These are phyloP conservation scores for Protomyctophum bolini DNA, from an alignment of 2,113 vertebrate species.

Conservation along the genomic window DNA sequence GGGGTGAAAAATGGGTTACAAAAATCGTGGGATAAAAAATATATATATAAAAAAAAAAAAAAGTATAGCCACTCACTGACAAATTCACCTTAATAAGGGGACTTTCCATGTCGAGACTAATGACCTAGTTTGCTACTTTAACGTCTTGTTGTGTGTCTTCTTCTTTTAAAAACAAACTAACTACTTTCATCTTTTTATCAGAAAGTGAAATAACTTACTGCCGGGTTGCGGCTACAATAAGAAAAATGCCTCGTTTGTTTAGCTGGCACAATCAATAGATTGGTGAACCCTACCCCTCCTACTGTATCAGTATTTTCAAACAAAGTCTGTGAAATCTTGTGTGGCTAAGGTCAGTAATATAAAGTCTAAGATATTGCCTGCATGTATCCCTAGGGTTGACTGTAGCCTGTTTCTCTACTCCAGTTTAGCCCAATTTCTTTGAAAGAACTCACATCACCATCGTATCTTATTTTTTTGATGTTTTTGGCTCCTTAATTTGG, in stretches of 20 bases:
- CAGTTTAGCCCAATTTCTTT: conserved; percentile 1
- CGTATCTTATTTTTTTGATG: not conserved
- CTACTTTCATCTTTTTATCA: conserved; percentile 7
- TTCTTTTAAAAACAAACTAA: conserved; percentile 2
- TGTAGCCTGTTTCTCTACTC: not conserved
- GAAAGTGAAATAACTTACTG: not conserved
- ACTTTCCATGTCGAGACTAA: not conserved
- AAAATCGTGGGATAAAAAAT: too few relatives aligned
- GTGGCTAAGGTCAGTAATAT: conserved; percentile 1
- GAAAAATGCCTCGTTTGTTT: not conserved
- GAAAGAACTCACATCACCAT: not conserved
- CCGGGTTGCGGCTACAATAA: not conserved
- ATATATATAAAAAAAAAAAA: too few relatives aligned
- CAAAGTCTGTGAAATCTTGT: not conserved
- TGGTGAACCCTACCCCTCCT: too few relatives aligned
- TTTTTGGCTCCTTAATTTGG: not conserved
- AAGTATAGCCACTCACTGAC: conserved; percentile 1
- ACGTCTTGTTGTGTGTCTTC: not conserved
- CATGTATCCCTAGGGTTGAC: not conserved
- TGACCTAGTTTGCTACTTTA: not conserved
- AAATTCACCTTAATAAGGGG: not conserved
- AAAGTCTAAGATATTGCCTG: not conserved
- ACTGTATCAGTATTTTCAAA: not conserved
- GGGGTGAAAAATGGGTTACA: too few relatives aligned
- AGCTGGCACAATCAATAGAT: not conserved